Evolutionary conservation across 2,888 invertebrate species (phyloP), one percentile per base, ranked within the genome.

Genomic region (Caenorhabditis virilis): DNA sequence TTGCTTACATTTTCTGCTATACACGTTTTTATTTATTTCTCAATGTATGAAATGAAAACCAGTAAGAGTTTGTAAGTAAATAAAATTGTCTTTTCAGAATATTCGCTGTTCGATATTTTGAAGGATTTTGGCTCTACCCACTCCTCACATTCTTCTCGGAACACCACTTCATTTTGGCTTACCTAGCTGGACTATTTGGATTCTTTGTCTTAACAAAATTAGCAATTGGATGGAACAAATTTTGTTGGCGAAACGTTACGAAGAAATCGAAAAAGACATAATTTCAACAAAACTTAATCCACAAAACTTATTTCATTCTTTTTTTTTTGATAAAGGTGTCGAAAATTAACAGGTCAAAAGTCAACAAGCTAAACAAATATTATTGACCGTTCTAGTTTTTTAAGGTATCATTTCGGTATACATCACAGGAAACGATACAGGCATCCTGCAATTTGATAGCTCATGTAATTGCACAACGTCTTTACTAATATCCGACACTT

Each of bases 101-200:
- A 25, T 70, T 84, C 35, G 83, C 79, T 4, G 83, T 80, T 51
- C 63, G 79, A 51, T 79, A 79, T 5, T 22, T 65, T n/a, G 70
- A 77, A 18, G 90, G 91, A 39, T 86, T 89, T 69, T 95, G 95
- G 95, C 93, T 93, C 0, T 95, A 95, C 84, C 94, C 94, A 0
- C 88, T 95, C 43, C 87, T 95, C 70, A 88, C 89, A 60, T 89
- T 92, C 0, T 85, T 95, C 42, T 89, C 79, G 86, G 89, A 83
- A 7, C 89, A 90, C 15, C 84, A 90, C 69, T 88, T 92, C 81
- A 86, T 90, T 52, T 83, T 88, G 11, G 93, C 94, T 85, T 90
- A 92, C 82, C 77, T 76, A 9, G 74, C 62, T 5, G 78, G 77
- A 6, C 76, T 78, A 15, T 74, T 87, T 11, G 87, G 87, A 13